phyloP scores from a whole-genome alignment of 2,888 invertebrate species.

The Acronicta alni region DNA sequence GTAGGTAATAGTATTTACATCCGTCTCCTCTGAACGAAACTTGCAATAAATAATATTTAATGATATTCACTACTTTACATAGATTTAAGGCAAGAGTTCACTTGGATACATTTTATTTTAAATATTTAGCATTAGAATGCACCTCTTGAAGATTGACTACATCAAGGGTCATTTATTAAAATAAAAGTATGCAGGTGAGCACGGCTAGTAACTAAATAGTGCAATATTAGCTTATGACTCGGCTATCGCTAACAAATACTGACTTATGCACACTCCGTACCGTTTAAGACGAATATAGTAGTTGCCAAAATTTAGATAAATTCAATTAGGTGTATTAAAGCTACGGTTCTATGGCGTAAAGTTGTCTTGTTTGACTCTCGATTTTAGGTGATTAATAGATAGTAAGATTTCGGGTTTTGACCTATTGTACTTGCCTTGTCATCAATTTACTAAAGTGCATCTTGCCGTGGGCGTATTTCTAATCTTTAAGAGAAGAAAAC shows the following conservation, averaged over 20 bases:
- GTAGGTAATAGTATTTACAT: constrained; percentile 43
- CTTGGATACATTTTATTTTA: constrained; percentile 52
- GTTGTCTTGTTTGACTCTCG: constrained; percentile 33
- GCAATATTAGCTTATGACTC: constrained; percentile 70
- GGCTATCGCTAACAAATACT: constrained; percentile 59
- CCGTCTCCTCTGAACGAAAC: constrained; percentile 54
- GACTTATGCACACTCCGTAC: constrained; percentile 69
- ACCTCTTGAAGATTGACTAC: constrained; percentile 6
- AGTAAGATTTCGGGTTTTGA: constrained; percentile 48
- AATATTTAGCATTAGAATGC: background rate
- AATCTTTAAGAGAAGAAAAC: constrained; percentile 5
- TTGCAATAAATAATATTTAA: constrained; percentile 59
- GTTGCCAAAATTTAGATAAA: constrained; percentile 57
- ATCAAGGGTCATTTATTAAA: background rate
- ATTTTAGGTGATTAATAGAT: constrained; percentile 30
- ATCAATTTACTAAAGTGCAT: constrained; percentile 45
- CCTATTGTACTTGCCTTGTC: constrained; percentile 59
- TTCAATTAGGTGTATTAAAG: constrained; percentile 37
- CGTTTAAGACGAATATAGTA: constrained; percentile 50
- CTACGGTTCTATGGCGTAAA: constrained; percentile 33
- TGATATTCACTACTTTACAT: constrained; percentile 56
- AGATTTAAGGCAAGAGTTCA: constrained; percentile 56
- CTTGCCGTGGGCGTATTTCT: constrained; percentile 40
- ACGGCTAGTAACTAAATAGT: constrained; percentile 56
- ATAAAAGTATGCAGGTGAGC: constrained; percentile 53